These are phyloP conservation scores for Disparrhopalites patrizii DNA, from an alignment of 2,888 invertebrate genomes.

Conservation along the genomic window DNA sequence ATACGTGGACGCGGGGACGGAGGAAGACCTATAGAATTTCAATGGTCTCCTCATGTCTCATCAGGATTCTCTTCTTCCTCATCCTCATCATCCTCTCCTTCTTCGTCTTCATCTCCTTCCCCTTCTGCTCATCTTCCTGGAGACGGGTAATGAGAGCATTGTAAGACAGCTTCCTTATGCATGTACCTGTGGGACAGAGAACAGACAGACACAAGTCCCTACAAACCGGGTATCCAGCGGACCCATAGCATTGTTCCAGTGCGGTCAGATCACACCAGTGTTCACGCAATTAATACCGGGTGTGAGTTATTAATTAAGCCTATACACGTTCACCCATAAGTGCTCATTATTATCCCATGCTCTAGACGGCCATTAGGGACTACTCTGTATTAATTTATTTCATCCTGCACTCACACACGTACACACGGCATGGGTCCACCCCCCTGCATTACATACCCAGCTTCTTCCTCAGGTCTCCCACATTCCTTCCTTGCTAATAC, in stretches of 20 bases:
- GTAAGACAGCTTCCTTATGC: no score
- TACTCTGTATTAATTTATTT: constrained; percentile 19
- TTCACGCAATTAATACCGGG: constrained; percentile 19
- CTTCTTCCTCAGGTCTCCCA: neutral
- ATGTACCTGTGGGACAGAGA: no score
- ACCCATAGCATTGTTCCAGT: neutral
- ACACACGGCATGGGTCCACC: neutral
- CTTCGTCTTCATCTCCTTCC: no score
- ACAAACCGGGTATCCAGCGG: no score
- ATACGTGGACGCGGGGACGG: no score
- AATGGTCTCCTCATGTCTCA: no score
- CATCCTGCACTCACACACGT: neutral
- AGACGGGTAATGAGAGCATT: no score
- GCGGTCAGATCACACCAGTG: constrained; percentile 26
- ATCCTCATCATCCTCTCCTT: no score
- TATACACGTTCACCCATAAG: constrained; percentile 22
- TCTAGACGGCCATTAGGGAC: neutral
- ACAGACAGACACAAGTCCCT: no score
- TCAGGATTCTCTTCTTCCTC: no score
- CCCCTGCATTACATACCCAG: neutral
- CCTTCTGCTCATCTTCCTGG: no score
- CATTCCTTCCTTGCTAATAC: no score
- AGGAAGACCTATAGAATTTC: constrained; percentile 1
- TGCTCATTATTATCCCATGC: constrained; percentile 23
- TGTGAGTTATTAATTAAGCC: constrained; percentile 26